Base-by-base conservation (phyloP, 2,113 vertebrate genomes). In the Cryptomyrus ogoouensis region DNA sequence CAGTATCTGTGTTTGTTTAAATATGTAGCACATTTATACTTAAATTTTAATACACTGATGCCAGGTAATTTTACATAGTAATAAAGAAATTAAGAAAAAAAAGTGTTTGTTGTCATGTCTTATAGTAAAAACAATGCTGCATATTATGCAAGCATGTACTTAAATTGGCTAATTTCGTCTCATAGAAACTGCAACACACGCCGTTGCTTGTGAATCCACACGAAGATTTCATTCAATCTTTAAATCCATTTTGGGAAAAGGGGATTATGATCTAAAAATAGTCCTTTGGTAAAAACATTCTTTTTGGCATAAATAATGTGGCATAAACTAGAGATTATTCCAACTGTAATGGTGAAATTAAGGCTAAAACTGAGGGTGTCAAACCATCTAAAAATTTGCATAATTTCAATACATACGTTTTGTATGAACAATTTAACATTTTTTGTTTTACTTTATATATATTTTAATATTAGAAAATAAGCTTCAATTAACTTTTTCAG, bases 1-100 rank as follows among this genome's bases (percentile, higher is more conserved):
- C 27, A 49, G 47, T 39, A 31, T 19, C 15, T 27, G 12, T 50
- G 7, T 74, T 35, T 39, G 15, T 66, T 58, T 49, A 49, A 49
- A 87, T 47, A 53, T 87, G 50, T 87, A 87, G 56, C 85, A 52
- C 46, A 53, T 52, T 87, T 50, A 87, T 53, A 39, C 27, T 52
- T 56, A 35, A 17, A 39, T 56, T 87, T 19, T 87, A 15, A 53
- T 52, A 47, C 77, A 83, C 4, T 42, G 24, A 21, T 27, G 5
- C 24, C 44, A 31, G 24, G 24, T 46, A 52, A 52, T 52, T 87
- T 53, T 52, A 35, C 49, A 87, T 47, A 31, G n/a, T 12, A 84
- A 84, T 84, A 84, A 84, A 84, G 42, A 15, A 42, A 80, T 17
- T 46, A 46, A 17, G 39, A 83, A 47, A 47, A 47, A 21, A 84